Evolutionary conservation across 1,140 invertebrate species (phyloP).

Genomic region (Ectropis grisescens): DNA sequence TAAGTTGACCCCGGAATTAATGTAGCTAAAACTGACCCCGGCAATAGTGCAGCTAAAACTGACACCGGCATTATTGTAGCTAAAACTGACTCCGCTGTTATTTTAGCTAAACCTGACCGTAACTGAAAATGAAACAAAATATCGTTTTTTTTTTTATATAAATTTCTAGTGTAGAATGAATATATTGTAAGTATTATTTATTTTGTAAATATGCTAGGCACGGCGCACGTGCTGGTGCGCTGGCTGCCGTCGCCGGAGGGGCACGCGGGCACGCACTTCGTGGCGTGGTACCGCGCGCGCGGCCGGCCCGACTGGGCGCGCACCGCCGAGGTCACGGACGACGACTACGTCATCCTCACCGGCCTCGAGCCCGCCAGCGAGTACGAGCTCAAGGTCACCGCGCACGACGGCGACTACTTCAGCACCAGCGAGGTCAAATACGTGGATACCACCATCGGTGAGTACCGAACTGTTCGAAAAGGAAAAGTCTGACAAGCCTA

Average conservation of each 20-base stretch:
- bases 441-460: conserved; percentile 79
- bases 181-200: no score
- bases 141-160: no score
- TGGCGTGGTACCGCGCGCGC: conserved; percentile 81
- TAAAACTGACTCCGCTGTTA: no score
- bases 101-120: no score
- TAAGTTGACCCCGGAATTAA: no score
- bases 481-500: no score
- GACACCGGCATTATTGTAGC: no score
- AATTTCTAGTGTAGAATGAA: no score
- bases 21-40: no score
- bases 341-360: conserved; percentile 81
- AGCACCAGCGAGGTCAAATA: conserved; percentile 81
- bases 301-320: conserved; percentile 77
- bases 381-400: conserved; percentile 92
- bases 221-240: conserved; percentile 81
- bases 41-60: no score
- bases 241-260: conserved; percentile 85
- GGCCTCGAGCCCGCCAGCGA: conserved; percentile 87
- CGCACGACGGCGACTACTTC: conserved; percentile 88
- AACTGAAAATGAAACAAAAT: no score
- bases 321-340: conserved; percentile 77
- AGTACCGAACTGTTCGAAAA: conserved; percentile 20
- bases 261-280: conserved; percentile 87
- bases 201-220: no score